Conservation (phyloP, 2,797 vertebrate species). For the Sebastes diaconus region DNA sequence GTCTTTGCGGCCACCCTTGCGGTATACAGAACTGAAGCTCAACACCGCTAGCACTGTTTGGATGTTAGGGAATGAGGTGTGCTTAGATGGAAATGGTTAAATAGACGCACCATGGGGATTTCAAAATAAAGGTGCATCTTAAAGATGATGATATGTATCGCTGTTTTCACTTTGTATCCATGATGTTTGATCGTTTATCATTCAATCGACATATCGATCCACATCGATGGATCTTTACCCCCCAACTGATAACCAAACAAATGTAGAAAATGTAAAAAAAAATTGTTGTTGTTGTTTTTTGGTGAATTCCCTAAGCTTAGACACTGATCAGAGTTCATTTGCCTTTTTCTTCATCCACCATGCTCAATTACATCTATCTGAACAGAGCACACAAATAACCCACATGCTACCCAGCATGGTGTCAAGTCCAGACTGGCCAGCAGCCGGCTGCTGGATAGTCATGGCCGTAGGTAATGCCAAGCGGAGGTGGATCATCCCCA, state of each 20-base stretch:
- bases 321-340: conserved; percentile 5
- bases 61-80: too few relatives aligned
- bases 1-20: too few relatives aligned
- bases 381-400: conserved; percentile 40
- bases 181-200: too few relatives aligned
- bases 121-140: too few relatives aligned
- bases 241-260: neutral
- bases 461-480: neutral
- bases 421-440: conserved; percentile 30
- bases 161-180: too few relatives aligned
- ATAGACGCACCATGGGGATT: too few relatives aligned
- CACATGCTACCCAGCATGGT: conserved; percentile 14
- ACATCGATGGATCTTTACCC: too few relatives aligned
- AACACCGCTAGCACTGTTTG: too few relatives aligned
- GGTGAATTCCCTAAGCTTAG: neutral
- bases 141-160: too few relatives aligned
- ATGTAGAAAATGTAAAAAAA: neutral
- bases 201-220: too few relatives aligned
- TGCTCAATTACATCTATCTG: conserved; percentile 45
- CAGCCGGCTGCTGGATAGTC: conserved; percentile 8
- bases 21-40: too few relatives aligned
- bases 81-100: too few relatives aligned
- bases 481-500: conserved; percentile 9
- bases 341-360: conserved; percentile 34
- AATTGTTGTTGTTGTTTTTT: neutral